These are phyloP conservation scores for Mustelus asterias DNA, from an alignment of 2,113 vertebrate species.

Conservation along the genomic window DNA sequence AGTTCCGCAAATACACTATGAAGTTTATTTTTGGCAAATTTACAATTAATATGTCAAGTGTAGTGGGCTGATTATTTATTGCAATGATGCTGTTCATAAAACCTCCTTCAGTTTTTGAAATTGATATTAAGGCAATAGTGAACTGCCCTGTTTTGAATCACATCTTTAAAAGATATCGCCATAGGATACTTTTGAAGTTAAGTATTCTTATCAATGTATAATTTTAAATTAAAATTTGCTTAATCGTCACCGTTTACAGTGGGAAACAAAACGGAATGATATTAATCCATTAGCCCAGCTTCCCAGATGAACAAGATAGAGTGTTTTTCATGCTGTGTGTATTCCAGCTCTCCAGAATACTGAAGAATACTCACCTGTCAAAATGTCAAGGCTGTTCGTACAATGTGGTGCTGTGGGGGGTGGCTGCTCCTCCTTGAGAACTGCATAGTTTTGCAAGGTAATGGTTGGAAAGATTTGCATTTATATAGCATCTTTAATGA, in stretches of 20 bases:
- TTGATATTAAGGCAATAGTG: not conserved
- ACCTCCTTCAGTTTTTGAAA: not conserved
- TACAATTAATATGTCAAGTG: not conserved
- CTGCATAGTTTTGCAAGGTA: not conserved
- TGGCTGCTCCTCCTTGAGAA: not conserved
- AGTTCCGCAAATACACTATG: not conserved
- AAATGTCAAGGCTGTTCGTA: not conserved
- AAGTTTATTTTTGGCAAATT: constrained; percentile 7
- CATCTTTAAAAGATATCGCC: not conserved
- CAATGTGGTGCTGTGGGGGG: not conserved
- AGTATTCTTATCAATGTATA: not conserved
- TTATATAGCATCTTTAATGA: not conserved
- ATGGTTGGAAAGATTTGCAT: not conserved
- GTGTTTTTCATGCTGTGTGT: not conserved
- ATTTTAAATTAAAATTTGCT: not conserved
- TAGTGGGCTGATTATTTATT: not conserved
- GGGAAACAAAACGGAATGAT: not conserved
- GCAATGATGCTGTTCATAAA: not conserved
- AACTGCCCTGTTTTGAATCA: not conserved
- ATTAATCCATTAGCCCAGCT: not conserved
- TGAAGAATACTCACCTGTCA: not conserved
- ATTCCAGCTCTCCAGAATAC: not conserved
- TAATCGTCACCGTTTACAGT: not conserved
- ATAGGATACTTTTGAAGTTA: not conserved
- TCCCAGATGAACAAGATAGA: not conserved